Base-by-base conservation (phyloP, 2,113 vertebrate species). In the Scortum barcoo region DNA sequence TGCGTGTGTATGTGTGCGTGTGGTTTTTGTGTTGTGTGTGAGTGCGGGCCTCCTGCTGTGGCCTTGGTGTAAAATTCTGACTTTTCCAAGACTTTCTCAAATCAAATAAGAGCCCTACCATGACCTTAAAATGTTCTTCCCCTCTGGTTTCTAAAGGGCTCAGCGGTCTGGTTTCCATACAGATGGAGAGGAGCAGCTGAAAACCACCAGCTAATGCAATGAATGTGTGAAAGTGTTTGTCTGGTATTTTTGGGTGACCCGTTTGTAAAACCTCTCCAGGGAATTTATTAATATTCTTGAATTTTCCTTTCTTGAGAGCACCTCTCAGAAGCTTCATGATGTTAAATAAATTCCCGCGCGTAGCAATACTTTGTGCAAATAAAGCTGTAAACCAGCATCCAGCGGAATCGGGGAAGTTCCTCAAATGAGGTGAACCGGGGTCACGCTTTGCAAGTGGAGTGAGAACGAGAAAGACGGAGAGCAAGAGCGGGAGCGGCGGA, bases 21-120 rank as follows among this genome's bases (percentile, higher is more conserved):
- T 66, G 48, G 30, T 22, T 38, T 33, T n/a, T 3, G 61, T 54
- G 62, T 61, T 50, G 58, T 46, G 60, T 86, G 61, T 61, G 69
- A 61, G 33, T 72, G 57, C 13, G 48, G 22, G 14, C 22, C 70
- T 85, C 63, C 56, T 66, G 78, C 76, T 79, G 77, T 20, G 60
- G 56, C 48, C n/a, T 46, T 77, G 5, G 62, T 80, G 53, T 66
- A 56, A 76, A 80, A 84, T 68, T 80, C 72, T 24, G 50, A 88
- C 73, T 83, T 88, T 80, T 80, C 65, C 75, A 68, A 61, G 61
- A 75, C 61, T 81, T 84, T 86, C 78, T 62, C 74, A 57, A 76
- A 89, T 68, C 73, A 60, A 89, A 76, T 76, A 30, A 17, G 28
- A 86, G 62, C 81, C 33, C 66, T 33, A 60, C 19, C 40, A 42